Percentiles rank a stretch among this genome's conserved stretches.
Evolutionary conservation across 2,888 invertebrate species (phyloP).

Genomic region (Tinea semifulvella): DNA sequence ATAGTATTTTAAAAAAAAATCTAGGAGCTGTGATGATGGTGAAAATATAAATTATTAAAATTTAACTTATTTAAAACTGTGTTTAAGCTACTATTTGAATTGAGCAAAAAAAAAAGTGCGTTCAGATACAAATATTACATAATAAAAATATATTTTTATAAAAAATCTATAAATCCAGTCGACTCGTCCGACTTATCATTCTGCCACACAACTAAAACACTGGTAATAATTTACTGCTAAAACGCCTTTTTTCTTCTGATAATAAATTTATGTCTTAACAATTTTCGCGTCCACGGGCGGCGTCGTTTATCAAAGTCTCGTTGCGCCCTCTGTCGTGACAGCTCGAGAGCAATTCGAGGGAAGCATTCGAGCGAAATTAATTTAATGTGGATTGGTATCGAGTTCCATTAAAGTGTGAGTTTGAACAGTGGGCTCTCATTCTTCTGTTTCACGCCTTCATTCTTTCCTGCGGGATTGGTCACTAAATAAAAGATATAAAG

Average conservation of each 20-base stretch:
- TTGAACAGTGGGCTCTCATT: slow-evolving; percentile 7
- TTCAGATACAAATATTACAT: too few relatives aligned
- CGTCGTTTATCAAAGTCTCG: slow-evolving; percentile 9
- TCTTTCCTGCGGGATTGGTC: not conserved
- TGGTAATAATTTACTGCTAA: not conserved
- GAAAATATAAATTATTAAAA: too few relatives aligned
- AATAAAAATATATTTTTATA: too few relatives aligned
- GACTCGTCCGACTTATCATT: not conserved
- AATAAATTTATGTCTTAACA: slow-evolving; percentile 31
- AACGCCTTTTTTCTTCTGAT: slow-evolving; percentile 17
- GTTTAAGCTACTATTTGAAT: too few relatives aligned
- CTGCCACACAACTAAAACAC: not conserved
- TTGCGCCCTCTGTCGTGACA: slow-evolving; percentile 8
- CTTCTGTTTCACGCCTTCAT: slow-evolving; percentile 1
- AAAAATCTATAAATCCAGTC: too few relatives aligned
- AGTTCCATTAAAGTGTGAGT: slow-evolving; percentile 9
- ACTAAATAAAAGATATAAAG: too few relatives aligned
- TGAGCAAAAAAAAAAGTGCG: too few relatives aligned
- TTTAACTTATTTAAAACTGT: too few relatives aligned
- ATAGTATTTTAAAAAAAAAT: too few relatives aligned
- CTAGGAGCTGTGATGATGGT: too few relatives aligned
- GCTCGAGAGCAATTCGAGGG: slow-evolving; percentile 3
- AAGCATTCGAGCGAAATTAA: slow-evolving; percentile 11
- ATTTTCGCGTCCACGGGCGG: slow-evolving; percentile 24
- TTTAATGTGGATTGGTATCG: slow-evolving; percentile 10